Evolutionary conservation across 2,113 vertebrate genomes (phyloP).

Genomic region (Phrynosoma blainvillii): DNA sequence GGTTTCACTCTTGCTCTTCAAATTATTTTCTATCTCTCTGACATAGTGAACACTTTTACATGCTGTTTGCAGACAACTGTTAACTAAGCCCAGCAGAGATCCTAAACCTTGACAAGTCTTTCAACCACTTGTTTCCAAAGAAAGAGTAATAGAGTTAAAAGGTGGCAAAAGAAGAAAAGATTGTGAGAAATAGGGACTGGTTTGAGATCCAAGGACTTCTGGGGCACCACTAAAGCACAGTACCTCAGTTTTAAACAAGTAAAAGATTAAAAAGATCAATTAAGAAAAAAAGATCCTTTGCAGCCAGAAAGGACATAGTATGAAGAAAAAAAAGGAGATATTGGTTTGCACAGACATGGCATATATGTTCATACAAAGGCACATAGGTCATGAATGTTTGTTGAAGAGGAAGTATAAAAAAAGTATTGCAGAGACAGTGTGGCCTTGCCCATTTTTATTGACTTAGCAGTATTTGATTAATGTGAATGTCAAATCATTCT

Average conservation of each 20-base stretch:
- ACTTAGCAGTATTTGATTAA: background rate
- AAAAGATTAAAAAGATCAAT: background rate
- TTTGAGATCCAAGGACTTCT: background rate
- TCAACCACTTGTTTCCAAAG: slow-evolving; percentile 10
- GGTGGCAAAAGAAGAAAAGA: background rate
- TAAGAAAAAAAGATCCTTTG: background rate
- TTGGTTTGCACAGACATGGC: background rate
- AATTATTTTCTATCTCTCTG: slow-evolving; percentile 33
- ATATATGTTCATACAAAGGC: background rate
- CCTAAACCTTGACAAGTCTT: slow-evolving; percentile 31
- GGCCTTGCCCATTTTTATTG: background rate
- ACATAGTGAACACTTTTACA: slow-evolving; percentile 24
- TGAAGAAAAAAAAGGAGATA: background rate
- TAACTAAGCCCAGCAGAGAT: slow-evolving; percentile 30
- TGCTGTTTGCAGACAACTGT: slow-evolving; percentile 19
- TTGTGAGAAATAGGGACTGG: background rate
- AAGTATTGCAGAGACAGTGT: too few species aligned
- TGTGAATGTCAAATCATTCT: too few species aligned
- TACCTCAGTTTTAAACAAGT: background rate
- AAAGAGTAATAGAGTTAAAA: slow-evolving; percentile 26
- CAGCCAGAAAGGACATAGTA: background rate
- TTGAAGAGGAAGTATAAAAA: background rate
- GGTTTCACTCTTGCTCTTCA: slow-evolving; percentile 25
- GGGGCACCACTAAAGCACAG: background rate
- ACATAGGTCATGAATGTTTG: background rate